Evolutionary conservation across 2,113 vertebrate genomes (phyloP).

Genomic region (Callithrix jacchus): DNA sequence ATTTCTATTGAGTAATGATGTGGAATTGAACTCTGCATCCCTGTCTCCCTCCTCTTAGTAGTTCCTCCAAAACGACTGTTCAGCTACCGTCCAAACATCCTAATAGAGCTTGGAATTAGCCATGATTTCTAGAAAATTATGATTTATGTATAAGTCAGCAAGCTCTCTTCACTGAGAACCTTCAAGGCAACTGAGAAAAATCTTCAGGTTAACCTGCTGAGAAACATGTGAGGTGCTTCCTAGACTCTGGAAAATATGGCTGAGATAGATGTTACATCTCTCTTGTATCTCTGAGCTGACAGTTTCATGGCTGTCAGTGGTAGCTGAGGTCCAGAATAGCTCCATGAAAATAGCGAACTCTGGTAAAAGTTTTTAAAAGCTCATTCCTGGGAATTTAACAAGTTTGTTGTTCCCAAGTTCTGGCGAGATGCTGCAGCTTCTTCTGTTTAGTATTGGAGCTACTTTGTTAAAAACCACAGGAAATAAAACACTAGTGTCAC

Average conservation of each 20-base stretch:
- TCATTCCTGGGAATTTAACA: background rate
- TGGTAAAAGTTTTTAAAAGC: background rate
- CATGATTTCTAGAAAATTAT: background rate
- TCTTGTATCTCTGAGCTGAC: background rate
- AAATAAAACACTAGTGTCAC: constrained; percentile 31
- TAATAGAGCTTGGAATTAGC: background rate
- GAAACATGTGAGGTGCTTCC: background rate
- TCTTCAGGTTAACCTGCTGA: background rate
- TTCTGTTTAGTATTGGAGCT: background rate
- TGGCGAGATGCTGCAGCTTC: background rate
- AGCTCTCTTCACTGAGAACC: background rate
- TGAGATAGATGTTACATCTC: background rate
- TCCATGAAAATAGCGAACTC: background rate
- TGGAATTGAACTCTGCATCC: background rate
- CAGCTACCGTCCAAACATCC: background rate
- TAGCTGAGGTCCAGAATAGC: background rate
- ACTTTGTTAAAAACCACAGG: constrained; percentile 14
- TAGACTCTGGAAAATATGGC: background rate
- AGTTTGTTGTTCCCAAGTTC: background rate
- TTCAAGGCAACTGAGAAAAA: background rate
- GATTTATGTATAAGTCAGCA: background rate
- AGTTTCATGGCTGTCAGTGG: background rate
- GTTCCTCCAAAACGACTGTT: background rate
- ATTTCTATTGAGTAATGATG: background rate
- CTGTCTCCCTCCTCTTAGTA: background rate